Conservation (phyloP, 53 echinoderm and acorn worm species). For the Henricia sp. region DNA sequence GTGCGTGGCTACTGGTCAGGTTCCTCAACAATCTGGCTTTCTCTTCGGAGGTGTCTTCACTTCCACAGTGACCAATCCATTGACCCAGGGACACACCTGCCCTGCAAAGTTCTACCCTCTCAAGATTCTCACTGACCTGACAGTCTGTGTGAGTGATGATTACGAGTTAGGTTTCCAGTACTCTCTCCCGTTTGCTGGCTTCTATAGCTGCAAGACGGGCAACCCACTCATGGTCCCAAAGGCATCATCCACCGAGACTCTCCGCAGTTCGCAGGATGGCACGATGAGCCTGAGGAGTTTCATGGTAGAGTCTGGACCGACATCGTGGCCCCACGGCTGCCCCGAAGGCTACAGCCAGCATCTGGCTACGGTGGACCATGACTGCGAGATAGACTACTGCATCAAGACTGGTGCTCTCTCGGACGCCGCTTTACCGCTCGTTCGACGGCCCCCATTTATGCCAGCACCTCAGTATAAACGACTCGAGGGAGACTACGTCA, state of each 20-base stretch:
- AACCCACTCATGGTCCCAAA: slow-evolving; percentile 48
- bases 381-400: slow-evolving; percentile 58
- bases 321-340: slow-evolving; percentile 52
- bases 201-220: slow-evolving; percentile 59
- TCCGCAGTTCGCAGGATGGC: background rate
- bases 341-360: slow-evolving; percentile 59
- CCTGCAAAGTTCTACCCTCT: slow-evolving; percentile 51
- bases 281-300: slow-evolving; percentile 27
- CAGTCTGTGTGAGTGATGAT: slow-evolving; percentile 64
- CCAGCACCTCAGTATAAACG: slow-evolving; percentile 1
- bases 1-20: slow-evolving; percentile 38
- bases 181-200: slow-evolving; percentile 60
- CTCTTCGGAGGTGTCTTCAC: slow-evolving; percentile 58
- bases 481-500: background rate
- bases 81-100: slow-evolving; percentile 46
- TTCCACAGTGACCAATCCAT: slow-evolving; percentile 30
- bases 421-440: background rate
- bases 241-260: background rate
- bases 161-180: slow-evolving; percentile 52
- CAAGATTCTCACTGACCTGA: slow-evolving; percentile 41
- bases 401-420: slow-evolving; percentile 42
- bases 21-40: slow-evolving; percentile 53
- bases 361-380: slow-evolving; percentile 50
- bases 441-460: slow-evolving; percentile 34
- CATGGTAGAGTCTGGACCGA: slow-evolving; percentile 39